phyloP scores from a whole-genome alignment of 2,888 invertebrate species.

The Orchesellides sinensis region DNA sequence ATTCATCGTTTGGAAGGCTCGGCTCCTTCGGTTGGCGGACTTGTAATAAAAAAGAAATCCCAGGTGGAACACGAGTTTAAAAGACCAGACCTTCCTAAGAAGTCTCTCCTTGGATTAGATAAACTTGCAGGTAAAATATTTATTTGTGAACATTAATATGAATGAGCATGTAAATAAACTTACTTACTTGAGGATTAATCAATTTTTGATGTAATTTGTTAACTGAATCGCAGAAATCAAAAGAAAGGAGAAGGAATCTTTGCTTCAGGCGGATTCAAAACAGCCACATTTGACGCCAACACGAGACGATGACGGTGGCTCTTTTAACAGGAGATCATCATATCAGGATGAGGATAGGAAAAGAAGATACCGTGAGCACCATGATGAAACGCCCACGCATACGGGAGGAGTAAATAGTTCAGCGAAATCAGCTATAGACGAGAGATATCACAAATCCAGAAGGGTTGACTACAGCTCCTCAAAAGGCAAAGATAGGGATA shows the following conservation, averaged over 20 bases:
- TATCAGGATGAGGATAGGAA: conserved; percentile 58
- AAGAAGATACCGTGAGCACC: conserved; percentile 86
- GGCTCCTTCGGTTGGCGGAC: conserved; percentile 82
- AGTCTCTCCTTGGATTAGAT: conserved; percentile 89
- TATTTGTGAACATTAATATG: background rate
- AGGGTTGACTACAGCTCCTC: conserved; percentile 86
- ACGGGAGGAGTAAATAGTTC: conserved; percentile 93
- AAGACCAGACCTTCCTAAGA: conserved; percentile 85
- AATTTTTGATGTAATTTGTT: too few relatives aligned
- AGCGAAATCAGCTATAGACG: conserved; percentile 85
- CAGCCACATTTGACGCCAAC: conserved; percentile 74
- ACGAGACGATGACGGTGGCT: conserved; percentile 50
- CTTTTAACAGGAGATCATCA: conserved; percentile 51
- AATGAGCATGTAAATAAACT: background rate
- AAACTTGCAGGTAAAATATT: conserved; percentile 83
- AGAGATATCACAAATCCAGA: conserved; percentile 81
- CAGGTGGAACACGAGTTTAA: conserved; percentile 76
- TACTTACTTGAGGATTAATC: too few relatives aligned
- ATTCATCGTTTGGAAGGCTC: conserved; percentile 86
- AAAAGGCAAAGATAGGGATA: conserved; percentile 79
- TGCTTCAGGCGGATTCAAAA: conserved; percentile 74
- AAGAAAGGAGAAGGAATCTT: conserved; percentile 76
- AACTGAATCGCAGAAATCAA: conserved; percentile 76
- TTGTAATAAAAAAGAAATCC: conserved; percentile 85
- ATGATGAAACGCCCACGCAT: conserved; percentile 95